phyloP scores from a whole-genome alignment of 2,888 invertebrate genomes.

The Gastrophysa polygoni region DNA sequence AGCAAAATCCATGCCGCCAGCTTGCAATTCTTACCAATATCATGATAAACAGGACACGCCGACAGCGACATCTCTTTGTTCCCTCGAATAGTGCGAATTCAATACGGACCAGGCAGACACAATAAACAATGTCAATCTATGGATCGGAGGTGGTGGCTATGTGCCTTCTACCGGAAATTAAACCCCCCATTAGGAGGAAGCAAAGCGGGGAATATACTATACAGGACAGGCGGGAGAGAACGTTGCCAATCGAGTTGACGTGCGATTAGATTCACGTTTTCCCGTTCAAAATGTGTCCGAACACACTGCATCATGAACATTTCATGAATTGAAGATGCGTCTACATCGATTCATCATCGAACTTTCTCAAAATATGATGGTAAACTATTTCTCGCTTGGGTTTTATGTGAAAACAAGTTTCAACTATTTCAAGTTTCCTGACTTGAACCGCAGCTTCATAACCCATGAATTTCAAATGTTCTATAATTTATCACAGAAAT shows the following conservation, averaged over 20 bases:
- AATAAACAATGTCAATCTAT: constrained; percentile 39
- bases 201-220: constrained; percentile 21
- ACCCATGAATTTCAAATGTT: too few species aligned
- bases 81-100: neutral
- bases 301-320: too few species aligned
- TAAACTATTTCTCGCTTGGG: too few species aligned
- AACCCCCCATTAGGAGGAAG: constrained; percentile 44
- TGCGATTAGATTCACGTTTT: neutral
- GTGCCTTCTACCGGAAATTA: constrained; percentile 43
- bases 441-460: too few species aligned
- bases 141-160: constrained; percentile 38
- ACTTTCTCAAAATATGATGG: too few species aligned
- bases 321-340: too few species aligned
- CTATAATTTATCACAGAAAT: too few species aligned
- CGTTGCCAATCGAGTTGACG: neutral
- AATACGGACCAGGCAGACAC: constrained; percentile 2
- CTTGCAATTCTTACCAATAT: neutral
- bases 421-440: too few species aligned
- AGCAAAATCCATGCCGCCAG: neutral
- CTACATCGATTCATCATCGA: too few species aligned
- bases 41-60: neutral
- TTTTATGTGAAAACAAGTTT: too few species aligned
- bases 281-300: too few species aligned
- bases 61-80: neutral
- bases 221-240: neutral